These are phyloP conservation scores for Atherinosoma microstoma DNA, from an alignment of 2,797 vertebrate genomes.

Conservation along the genomic window DNA sequence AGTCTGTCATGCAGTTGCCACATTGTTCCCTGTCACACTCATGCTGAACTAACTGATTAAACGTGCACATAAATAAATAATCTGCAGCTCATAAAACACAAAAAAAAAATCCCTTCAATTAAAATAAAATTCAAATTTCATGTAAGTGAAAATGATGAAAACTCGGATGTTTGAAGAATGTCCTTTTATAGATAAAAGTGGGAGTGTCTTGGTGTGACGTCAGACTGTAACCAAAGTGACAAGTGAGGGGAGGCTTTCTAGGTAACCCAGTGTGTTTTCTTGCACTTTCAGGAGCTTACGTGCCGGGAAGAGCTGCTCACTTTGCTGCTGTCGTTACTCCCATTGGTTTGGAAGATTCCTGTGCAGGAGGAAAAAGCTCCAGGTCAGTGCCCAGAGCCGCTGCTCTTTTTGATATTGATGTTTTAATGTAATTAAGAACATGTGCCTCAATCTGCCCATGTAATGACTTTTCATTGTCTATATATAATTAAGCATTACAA, in stretches of 20 bases:
- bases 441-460: conserved; percentile 9
- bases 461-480: background rate
- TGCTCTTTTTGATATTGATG: background rate
- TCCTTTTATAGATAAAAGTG: conserved; percentile 7
- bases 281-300: conserved; percentile 88
- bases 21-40: conserved; percentile 51
- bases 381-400: conserved; percentile 78
- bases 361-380: conserved; percentile 92
- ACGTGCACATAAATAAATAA: background rate
- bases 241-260: conserved; percentile 26
- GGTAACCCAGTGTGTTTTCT: conserved; percentile 56
- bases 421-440: background rate
- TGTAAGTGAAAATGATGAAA: background rate
- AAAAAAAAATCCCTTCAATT: background rate
- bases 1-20: conserved; percentile 66
- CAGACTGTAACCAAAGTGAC: conserved; percentile 46
- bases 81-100: background rate
- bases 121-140: background rate
- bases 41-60: conserved; percentile 10
- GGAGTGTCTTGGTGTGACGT: conserved; percentile 58
- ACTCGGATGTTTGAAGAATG: background rate
- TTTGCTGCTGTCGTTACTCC: conserved; percentile 93
- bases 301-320: conserved; percentile 98
- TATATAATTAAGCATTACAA: background rate
- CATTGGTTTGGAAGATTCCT: conserved; percentile 98